A percentile compares a stretch with the other conserved stretches of the same genome.
Evolutionary conservation across 2,797 vertebrate genomes (phyloP).

Genomic region (Mormyrus hasselquistii): DNA sequence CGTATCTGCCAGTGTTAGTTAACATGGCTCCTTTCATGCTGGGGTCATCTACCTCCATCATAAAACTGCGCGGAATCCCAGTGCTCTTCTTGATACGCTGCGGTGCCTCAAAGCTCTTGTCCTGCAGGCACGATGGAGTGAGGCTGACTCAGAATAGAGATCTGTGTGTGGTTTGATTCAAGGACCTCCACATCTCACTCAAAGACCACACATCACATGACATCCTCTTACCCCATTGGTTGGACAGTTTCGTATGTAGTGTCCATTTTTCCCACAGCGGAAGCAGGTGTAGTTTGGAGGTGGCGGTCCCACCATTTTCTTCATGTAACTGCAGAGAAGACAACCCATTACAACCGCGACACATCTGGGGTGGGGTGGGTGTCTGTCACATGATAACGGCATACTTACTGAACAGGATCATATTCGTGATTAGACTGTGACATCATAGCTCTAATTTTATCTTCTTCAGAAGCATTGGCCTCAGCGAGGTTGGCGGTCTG

Average conservation of each 20-base stretch:
- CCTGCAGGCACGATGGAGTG: conserved; percentile 55
- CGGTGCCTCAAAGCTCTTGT: conserved; percentile 82
- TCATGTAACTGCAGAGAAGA: conserved; percentile 75
- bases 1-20: conserved; percentile 89
- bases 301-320: conserved; percentile 72
- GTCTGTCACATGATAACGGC: neutral
- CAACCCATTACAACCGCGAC: conserved; percentile 23
- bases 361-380: neutral
- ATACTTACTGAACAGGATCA: conserved; percentile 85
- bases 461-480: conserved; percentile 88
- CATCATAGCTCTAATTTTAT: conserved; percentile 95
- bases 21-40: conserved; percentile 94
- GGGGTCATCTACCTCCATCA: conserved; percentile 94
- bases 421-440: conserved; percentile 92
- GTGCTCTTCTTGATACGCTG: conserved; percentile 91
- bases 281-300: conserved; percentile 88
- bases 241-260: conserved; percentile 94
- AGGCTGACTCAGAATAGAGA: neutral
- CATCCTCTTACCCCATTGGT: conserved; percentile 72
- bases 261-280: conserved; percentile 86
- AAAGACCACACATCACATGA: neutral
- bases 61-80: conserved; percentile 92
- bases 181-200: neutral
- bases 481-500: conserved; percentile 95
- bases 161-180: neutral